Evolutionary conservation across 2,888 invertebrate genomes (phyloP).

Genomic region (Argynnis bischoffii): DNA sequence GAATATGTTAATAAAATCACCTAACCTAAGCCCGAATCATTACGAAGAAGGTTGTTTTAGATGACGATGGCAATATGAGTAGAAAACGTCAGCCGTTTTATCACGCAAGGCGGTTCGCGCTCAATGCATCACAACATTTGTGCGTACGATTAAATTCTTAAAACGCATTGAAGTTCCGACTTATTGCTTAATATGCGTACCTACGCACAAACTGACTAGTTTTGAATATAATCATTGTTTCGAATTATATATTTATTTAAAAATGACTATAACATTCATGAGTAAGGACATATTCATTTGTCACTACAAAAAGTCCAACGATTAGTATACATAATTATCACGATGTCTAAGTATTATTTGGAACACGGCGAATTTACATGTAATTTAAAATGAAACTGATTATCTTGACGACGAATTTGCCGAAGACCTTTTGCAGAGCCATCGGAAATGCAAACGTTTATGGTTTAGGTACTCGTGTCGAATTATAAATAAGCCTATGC

Average conservation of each 20-base stretch:
- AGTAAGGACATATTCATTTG: no score
- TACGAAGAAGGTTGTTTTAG: background rate
- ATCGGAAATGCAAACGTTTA: conserved; percentile 71
- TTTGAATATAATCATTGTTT: no score
- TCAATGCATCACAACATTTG: conserved; percentile 29
- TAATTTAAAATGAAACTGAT: conserved; percentile 43
- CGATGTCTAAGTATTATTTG: background rate
- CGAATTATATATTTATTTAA: no score
- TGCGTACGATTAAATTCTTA: conserved; percentile 43
- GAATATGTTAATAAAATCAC: background rate
- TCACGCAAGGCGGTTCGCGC: conserved; percentile 26
- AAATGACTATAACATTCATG: no score
- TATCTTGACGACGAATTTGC: conserved; percentile 65
- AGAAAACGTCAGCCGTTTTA: conserved; percentile 27
- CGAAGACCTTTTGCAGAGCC: conserved; percentile 59
- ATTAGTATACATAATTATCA: conserved; percentile 5
- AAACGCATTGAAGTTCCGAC: no score
- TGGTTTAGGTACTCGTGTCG: conserved; percentile 58
- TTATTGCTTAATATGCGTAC: background rate
- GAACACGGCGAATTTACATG: conserved; percentile 9
- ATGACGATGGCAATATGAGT: conserved; percentile 19
- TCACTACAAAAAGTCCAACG: background rate
- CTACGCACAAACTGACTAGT: no score
- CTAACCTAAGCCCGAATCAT: background rate
- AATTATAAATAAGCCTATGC: conserved; percentile 56